A percentile compares a stretch with the other conserved stretches of the same genome.
Evolutionary conservation across 2,113 vertebrate genomes (phyloP).

Genomic region (Vimba vimba): DNA sequence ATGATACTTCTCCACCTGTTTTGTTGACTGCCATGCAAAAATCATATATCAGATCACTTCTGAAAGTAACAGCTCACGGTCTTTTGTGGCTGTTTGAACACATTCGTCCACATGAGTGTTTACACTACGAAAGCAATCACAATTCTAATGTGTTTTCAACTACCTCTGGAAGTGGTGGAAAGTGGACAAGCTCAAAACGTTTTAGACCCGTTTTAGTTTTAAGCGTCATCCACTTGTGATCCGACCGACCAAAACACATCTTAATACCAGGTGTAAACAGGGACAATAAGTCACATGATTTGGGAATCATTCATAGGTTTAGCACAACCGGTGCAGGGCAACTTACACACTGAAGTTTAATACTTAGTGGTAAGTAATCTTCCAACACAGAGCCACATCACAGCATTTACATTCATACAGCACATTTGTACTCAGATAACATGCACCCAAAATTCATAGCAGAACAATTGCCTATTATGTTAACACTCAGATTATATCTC

Average conservation of each 20-base stretch:
- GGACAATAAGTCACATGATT: too few relatives aligned
- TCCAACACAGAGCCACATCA: background rate
- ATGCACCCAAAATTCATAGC: background rate
- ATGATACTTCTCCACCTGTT: background rate
- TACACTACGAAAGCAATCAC: too few relatives aligned
- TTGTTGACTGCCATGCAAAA: background rate
- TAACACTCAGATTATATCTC: conserved; percentile 5
- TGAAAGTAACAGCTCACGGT: background rate
- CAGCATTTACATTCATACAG: background rate
- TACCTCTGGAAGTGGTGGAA: too few relatives aligned
- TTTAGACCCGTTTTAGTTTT: too few relatives aligned
- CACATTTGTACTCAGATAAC: background rate
- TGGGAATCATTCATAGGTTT: too few relatives aligned
- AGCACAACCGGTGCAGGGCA: background rate
- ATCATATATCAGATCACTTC: background rate
- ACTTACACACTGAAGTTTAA: background rate
- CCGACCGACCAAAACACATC: too few relatives aligned
- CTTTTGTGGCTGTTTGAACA: too few relatives aligned
- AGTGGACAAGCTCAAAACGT: too few relatives aligned
- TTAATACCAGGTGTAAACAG: too few relatives aligned
- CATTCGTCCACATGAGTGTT: too few relatives aligned
- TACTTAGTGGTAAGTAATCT: background rate
- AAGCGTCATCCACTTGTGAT: too few relatives aligned
- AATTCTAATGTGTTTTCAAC: too few relatives aligned
- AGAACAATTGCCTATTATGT: conserved; percentile 10